Percentiles rank a stretch among this genome's conserved stretches.
phyloP scores from a whole-genome alignment of 2,888 invertebrate genomes.

The Phengaris arion region DNA sequence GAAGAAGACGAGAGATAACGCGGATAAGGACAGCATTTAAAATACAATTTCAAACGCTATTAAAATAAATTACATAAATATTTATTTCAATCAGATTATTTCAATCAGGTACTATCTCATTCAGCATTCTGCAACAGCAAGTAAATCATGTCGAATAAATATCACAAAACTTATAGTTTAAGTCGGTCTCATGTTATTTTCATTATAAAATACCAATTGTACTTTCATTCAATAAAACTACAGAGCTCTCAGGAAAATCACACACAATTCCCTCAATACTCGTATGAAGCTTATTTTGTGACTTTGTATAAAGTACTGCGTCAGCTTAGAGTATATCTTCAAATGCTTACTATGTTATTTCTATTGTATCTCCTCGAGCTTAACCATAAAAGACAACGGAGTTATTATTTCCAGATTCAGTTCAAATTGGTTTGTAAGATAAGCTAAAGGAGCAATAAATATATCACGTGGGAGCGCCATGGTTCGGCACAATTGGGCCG shows the following conservation, averaged over 20 bases:
- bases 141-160: background rate
- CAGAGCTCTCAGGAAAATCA: conserved; percentile 3
- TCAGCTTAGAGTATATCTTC: conserved; percentile 26
- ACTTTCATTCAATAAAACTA: conserved; percentile 1
- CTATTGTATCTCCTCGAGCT: background rate
- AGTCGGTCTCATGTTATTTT: background rate
- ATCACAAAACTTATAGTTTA: background rate
- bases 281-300: conserved; percentile 20
- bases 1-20: background rate
- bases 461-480: background rate
- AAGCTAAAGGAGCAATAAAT: no score
- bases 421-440: background rate
- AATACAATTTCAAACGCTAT: no score
- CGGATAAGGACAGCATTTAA: no score
- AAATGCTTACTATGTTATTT: conserved; percentile 20
- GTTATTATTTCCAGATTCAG: background rate
- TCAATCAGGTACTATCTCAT: no score
- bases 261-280: conserved; percentile 14
- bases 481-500: no score
- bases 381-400: background rate
- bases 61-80: no score
- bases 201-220: conserved; percentile 8
- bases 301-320: conserved; percentile 13
- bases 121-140: no score
- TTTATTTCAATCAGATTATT: no score